phyloP scores from a whole-genome alignment of 37 sponge, comb jelly and placozoan genomes.

The Spongilla lacustris region DNA sequence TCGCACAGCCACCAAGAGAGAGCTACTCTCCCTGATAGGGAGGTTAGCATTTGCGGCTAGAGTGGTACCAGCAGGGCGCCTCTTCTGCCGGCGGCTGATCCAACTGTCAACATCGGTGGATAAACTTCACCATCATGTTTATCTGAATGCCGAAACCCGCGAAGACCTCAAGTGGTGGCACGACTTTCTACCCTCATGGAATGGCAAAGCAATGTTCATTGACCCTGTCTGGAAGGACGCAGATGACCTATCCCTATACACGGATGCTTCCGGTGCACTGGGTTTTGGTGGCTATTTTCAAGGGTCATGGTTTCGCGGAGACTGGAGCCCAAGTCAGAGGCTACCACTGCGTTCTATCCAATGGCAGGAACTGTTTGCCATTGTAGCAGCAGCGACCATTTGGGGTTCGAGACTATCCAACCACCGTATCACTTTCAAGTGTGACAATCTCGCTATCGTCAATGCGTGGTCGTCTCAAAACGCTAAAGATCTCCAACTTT shows the following conservation, averaged over 20 bases:
- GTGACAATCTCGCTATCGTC: conserved; percentile 50
- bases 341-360: conserved; percentile 18
- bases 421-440: conserved; percentile 25
- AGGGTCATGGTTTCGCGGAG: conserved; percentile 7
- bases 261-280: conserved; percentile 43
- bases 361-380: conserved; percentile 49
- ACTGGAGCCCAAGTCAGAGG: conserved; percentile 16
- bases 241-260: conserved; percentile 18
- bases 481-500: conserved; percentile 29
- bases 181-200: conserved; percentile 38
- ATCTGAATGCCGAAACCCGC: conserved; percentile 16
- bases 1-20: not conserved
- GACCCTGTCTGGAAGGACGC: conserved; percentile 1
- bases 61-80: conserved; percentile 35
- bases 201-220: conserved; percentile 8
- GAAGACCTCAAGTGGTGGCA: conserved; percentile 63
- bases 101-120: conserved; percentile 13
- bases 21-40: conserved; percentile 40
- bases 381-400: conserved; percentile 28
- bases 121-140: conserved; percentile 22
- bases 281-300: conserved; percentile 41
- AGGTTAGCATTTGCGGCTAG: conserved; percentile 29
- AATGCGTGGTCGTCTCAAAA: conserved; percentile 12
- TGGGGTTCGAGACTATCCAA: conserved; percentile 26
- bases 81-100: conserved; percentile 39